These are phyloP conservation scores for Halcyon senegalensis DNA, from an alignment of 2,113 vertebrate species.

Conservation along the genomic window DNA sequence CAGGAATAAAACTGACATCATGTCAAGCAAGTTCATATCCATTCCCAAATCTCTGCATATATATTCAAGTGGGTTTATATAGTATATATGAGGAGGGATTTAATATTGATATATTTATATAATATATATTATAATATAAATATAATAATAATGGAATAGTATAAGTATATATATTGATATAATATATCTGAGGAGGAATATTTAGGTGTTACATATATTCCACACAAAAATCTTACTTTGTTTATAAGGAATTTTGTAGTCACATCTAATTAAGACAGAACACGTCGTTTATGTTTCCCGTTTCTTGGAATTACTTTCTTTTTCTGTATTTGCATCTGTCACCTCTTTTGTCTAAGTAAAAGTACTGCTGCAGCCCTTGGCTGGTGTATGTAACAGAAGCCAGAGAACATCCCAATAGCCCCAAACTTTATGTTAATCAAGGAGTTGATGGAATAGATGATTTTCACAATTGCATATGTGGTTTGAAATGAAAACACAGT, in stretches of 20 bases:
- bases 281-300: background rate
- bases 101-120: no score
- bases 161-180: background rate
- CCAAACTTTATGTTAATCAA: background rate
- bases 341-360: background rate
- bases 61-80: background rate
- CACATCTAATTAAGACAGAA: background rate
- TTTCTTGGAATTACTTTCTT: background rate
- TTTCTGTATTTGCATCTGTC: background rate
- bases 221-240: background rate
- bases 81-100: background rate
- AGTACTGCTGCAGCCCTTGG: background rate
- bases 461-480: background rate
- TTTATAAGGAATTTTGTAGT: background rate
- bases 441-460: background rate
- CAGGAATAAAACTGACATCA: background rate
- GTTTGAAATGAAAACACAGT: background rate
- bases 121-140: no score
- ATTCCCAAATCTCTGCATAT: background rate
- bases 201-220: background rate
- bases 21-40: background rate
- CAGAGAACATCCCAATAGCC: background rate
- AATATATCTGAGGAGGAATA: background rate
- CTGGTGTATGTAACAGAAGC: background rate
- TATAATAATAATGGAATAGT: no score